These are phyloP conservation scores for Elephantulus edwardii DNA, from an alignment of 2,113 vertebrate species.

Conservation along the genomic window DNA sequence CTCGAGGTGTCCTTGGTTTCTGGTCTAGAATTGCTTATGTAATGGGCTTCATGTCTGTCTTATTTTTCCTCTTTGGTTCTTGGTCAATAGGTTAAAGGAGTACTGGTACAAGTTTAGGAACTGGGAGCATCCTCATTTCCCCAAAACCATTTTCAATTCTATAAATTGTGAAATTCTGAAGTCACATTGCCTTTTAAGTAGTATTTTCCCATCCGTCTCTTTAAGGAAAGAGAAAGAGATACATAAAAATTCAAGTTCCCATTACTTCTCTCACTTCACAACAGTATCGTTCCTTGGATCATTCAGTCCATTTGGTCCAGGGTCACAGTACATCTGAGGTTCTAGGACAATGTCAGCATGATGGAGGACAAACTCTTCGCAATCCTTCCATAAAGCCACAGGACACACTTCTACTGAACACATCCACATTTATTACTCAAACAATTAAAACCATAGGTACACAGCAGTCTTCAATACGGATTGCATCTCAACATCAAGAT, in stretches of 20 bases:
- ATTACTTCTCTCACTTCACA: neutral
- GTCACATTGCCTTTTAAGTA: neutral
- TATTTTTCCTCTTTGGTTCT: neutral
- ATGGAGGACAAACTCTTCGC: neutral
- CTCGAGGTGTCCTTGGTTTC: neutral
- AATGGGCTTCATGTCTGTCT: slow-evolving; percentile 56
- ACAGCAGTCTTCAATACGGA: no score
- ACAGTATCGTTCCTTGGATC: neutral
- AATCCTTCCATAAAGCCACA: accelerated
- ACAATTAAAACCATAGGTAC: neutral
- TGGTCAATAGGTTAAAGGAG: neutral
- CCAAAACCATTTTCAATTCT: slow-evolving; percentile 1
- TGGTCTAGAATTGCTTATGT: neutral
- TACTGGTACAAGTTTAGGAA: neutral
- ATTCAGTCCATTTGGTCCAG: neutral
- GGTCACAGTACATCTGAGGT: neutral
- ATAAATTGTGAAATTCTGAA: slow-evolving; percentile 36
- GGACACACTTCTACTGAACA: neutral
- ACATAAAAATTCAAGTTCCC: neutral
- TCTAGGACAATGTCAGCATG: neutral
- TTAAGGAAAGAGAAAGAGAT: neutral
- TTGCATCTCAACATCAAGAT: no score
- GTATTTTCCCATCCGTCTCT: neutral
- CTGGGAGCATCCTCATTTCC: slow-evolving; percentile 38
- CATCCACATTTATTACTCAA: neutral